These are phyloP conservation scores for Chromobotia macracanthus DNA, from an alignment of 2,797 vertebrate species.

Conservation along the genomic window DNA sequence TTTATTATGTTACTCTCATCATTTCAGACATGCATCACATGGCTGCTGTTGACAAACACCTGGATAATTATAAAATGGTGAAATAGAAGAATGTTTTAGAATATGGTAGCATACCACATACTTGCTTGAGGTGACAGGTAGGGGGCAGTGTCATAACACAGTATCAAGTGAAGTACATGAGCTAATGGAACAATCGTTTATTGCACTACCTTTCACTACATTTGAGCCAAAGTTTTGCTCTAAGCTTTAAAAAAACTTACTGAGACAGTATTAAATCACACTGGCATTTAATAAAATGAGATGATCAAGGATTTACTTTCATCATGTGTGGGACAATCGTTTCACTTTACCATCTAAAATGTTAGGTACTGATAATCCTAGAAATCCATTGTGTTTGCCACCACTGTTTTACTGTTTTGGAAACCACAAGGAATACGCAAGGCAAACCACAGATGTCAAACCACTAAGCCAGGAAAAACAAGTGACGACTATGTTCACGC, in stretches of 20 bases:
- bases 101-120: not conserved
- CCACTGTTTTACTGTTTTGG: slow-evolving; percentile 1
- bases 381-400: slow-evolving; percentile 25
- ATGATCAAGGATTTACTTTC: slow-evolving; percentile 25
- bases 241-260: slow-evolving; percentile 28
- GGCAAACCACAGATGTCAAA: slow-evolving; percentile 28
- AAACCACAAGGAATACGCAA: slow-evolving; percentile 24
- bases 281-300: slow-evolving; percentile 34
- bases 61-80: not conserved
- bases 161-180: not conserved
- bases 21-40: not conserved
- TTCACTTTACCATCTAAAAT: slow-evolving; percentile 6
- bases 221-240: slow-evolving; percentile 27
- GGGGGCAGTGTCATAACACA: slow-evolving; percentile 52
- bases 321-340: slow-evolving; percentile 10
- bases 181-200: slow-evolving; percentile 13
- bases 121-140: slow-evolving; percentile 5
- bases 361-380: slow-evolving; percentile 21
- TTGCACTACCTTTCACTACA: not conserved
- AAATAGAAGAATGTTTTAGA: not conserved
- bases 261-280: slow-evolving; percentile 38
- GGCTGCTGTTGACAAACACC: too few species aligned
- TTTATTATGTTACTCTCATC: not conserved
- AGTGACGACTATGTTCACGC: slow-evolving; percentile 25
- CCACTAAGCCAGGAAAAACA: slow-evolving; percentile 35